These are phyloP conservation scores for Stylophora pistillata DNA, from an alignment of 64 coral and sea anemone species.

Conservation along the genomic window DNA sequence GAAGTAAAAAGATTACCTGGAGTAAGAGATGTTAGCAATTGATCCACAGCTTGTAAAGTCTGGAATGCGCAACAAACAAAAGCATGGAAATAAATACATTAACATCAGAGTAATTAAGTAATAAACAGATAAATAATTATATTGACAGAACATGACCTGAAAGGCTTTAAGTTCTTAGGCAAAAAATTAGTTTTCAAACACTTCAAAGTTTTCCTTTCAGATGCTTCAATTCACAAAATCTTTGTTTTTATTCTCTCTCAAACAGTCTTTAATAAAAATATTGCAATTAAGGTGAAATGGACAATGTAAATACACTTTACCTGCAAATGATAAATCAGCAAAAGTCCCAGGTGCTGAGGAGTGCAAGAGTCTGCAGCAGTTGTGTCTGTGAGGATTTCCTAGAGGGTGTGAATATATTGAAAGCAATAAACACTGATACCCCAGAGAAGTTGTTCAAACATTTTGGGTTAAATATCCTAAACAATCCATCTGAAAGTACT, in stretches of 20 bases:
- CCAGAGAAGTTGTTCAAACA: not conserved
- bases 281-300: not conserved
- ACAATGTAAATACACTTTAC: conserved; percentile 16
- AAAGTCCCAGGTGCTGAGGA: conserved; percentile 91
- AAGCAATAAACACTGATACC: not conserved
- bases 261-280: not conserved
- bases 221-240: too few relatives aligned
- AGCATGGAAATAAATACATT: not conserved
- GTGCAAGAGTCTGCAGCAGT: conserved; percentile 87
- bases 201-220: too few relatives aligned
- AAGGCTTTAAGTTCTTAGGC: too few relatives aligned
- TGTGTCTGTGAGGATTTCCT: conserved; percentile 90
- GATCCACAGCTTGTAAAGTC: conserved; percentile 96
- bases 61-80: not conserved
- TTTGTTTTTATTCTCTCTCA: too few relatives aligned
- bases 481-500: conserved; percentile 7
- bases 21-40: conserved; percentile 65
- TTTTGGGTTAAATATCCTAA: not conserved
- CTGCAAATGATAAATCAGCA: conserved; percentile 98
- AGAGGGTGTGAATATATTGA: not conserved
- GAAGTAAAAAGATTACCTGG: conserved; percentile 51
- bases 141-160: too few relatives aligned
- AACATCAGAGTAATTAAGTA: too few relatives aligned
- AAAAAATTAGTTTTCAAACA: too few relatives aligned
- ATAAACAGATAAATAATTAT: too few relatives aligned